Percentiles rank a stretch among this genome's conserved stretches.
phyloP scores from a whole-genome alignment of 2,888 invertebrate genomes.

The Loripinus fragilis region DNA sequence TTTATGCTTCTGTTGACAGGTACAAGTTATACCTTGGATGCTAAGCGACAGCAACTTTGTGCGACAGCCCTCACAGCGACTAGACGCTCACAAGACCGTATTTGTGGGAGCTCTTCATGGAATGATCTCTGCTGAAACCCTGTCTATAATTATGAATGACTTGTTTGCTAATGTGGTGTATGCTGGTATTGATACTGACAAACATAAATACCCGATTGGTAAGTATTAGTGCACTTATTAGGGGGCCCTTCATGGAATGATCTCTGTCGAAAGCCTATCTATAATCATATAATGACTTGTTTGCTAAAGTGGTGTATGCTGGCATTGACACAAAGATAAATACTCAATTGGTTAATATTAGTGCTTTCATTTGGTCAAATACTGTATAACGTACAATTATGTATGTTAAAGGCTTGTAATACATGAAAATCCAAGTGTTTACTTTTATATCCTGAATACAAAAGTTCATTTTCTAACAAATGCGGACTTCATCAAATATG shows the following conservation, averaged over 20 bases:
- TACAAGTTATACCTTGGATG: constrained; percentile 98
- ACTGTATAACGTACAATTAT: too few relatives aligned
- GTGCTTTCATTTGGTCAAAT: too few relatives aligned
- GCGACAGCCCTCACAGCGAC: constrained; percentile 86
- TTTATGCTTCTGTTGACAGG: too few relatives aligned
- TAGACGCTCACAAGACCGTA: constrained; percentile 92
- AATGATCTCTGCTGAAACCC: constrained; percentile 96
- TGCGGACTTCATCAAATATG: too few relatives aligned
- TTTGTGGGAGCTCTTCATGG: constrained; percentile 98
- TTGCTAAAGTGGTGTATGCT: constrained; percentile 97
- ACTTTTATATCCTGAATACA: too few relatives aligned
- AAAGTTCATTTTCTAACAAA: too few relatives aligned
- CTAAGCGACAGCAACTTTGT: constrained; percentile 94
- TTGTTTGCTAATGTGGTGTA: constrained; percentile 98
- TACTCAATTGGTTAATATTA: constrained; percentile 93
- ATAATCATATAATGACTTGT: constrained; percentile 97
- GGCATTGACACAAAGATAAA: constrained; percentile 91
- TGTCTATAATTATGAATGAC: constrained; percentile 97
- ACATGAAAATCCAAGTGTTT: too few relatives aligned
- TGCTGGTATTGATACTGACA: constrained; percentile 92
- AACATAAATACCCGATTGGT: constrained; percentile 98
- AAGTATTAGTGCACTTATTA: too few relatives aligned
- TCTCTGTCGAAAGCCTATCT: constrained; percentile 95
- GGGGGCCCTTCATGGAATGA: constrained; percentile 96
- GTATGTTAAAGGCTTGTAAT: too few relatives aligned